phyloP scores from a whole-genome alignment of 2,888 invertebrate genomes.

The Coenonympha glycerion region DNA sequence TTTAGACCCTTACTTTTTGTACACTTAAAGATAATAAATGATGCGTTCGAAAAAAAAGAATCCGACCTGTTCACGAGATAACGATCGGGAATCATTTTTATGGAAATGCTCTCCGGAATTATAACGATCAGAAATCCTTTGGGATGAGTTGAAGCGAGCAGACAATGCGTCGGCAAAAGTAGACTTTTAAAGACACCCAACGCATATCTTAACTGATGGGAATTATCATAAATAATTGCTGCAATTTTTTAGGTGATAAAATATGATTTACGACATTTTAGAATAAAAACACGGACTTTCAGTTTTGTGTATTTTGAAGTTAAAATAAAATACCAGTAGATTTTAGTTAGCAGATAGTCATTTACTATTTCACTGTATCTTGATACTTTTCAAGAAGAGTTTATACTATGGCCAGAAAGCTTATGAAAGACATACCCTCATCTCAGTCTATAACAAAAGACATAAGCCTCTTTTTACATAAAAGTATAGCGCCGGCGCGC shows the following conservation, averaged over 20 bases:
- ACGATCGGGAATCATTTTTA: constrained; percentile 72
- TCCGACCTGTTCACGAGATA: constrained; percentile 73
- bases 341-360: too few relatives aligned
- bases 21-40: constrained; percentile 73
- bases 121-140: constrained; percentile 72
- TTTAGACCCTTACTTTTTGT: constrained; percentile 67
- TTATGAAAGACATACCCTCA: background rate
- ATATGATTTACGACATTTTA: background rate
- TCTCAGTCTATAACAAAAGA: background rate
- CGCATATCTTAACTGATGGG: constrained; percentile 42
- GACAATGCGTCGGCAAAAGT: constrained; percentile 70
- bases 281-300: background rate
- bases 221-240: constrained; percentile 15
- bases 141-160: constrained; percentile 68
- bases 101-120: constrained; percentile 73
- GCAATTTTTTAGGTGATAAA: constrained; percentile 2
- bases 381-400: background rate
- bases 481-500: constrained; percentile 44
- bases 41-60: constrained; percentile 68
- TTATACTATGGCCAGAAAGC: background rate
- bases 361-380: too few relatives aligned
- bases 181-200: constrained; percentile 37
- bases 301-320: background rate
- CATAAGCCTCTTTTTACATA: constrained; percentile 5
- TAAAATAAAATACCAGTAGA: background rate